Percentiles rank a stretch among this genome's conserved stretches.
These are phyloP conservation scores for Thamnophis elegans DNA, from an alignment of 2,797 vertebrate genomes.

Conservation along the genomic window DNA sequence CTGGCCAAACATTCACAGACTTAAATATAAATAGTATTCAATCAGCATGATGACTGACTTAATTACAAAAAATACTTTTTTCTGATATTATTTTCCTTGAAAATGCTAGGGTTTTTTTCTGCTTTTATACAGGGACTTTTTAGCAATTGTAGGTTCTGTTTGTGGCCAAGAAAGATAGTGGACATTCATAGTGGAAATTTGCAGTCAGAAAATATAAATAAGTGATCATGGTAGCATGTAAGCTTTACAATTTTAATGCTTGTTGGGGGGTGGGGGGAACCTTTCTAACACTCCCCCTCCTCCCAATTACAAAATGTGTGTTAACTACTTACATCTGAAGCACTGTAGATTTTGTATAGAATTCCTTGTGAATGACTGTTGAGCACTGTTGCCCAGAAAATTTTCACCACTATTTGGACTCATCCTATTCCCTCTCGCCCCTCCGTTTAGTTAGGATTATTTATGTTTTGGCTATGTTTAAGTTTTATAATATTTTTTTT, in stretches of 20 bases:
- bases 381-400: neutral
- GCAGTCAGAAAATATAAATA: neutral
- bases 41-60: neutral
- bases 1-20: neutral
- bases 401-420: neutral
- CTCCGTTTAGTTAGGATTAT: neutral
- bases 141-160: neutral
- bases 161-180: neutral
- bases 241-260: neutral
- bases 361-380: neutral
- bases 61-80: neutral
- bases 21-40: neutral
- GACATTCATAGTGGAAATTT: neutral
- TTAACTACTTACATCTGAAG: neutral
- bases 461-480: neutral
- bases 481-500: neutral
- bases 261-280: neutral
- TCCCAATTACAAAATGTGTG: neutral
- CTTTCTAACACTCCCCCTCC: neutral
- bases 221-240: neutral
- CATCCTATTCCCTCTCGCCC: neutral
- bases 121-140: neutral
- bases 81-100: neutral
- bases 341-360: neutral
- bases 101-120: neutral